Evolutionary conservation across 2,113 vertebrate species (phyloP).

Genomic region (Callipepla squamata): DNA sequence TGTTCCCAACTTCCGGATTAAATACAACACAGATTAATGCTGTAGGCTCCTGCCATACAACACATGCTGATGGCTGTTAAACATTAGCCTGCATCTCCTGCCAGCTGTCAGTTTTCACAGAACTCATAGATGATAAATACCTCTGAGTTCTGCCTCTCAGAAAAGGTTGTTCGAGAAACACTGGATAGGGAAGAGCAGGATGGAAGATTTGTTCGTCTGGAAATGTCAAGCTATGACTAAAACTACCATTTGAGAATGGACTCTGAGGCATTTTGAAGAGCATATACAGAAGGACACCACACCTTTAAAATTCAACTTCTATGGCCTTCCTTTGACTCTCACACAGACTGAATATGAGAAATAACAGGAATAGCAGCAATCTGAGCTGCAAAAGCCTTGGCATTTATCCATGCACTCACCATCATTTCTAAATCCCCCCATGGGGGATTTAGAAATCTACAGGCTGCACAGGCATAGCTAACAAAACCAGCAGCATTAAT

Average conservation of each 20-base stretch:
- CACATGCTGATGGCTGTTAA: background rate
- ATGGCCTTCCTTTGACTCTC: background rate
- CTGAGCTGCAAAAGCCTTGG: rapidly evolving
- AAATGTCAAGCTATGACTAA: background rate
- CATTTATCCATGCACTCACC: background rate
- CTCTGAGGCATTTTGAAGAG: background rate
- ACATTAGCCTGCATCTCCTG: background rate
- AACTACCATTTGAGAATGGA: background rate
- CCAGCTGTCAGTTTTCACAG: background rate
- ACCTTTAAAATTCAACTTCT: background rate
- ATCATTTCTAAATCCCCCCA: too few relatives aligned
- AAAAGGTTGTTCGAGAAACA: background rate
- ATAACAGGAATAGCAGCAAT: background rate
- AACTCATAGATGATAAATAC: background rate
- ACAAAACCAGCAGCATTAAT: background rate
- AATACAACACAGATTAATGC: background rate
- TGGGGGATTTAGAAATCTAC: background rate
- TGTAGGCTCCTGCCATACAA: background rate
- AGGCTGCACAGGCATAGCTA: background rate
- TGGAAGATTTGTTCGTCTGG: background rate
- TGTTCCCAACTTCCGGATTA: background rate
- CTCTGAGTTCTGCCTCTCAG: background rate
- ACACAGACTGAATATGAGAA: background rate
- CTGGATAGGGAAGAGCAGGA: background rate
- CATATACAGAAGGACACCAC: background rate